Evolutionary conservation across 2,113 vertebrate genomes (phyloP).

Genomic region (Entelurus aequoreus): DNA sequence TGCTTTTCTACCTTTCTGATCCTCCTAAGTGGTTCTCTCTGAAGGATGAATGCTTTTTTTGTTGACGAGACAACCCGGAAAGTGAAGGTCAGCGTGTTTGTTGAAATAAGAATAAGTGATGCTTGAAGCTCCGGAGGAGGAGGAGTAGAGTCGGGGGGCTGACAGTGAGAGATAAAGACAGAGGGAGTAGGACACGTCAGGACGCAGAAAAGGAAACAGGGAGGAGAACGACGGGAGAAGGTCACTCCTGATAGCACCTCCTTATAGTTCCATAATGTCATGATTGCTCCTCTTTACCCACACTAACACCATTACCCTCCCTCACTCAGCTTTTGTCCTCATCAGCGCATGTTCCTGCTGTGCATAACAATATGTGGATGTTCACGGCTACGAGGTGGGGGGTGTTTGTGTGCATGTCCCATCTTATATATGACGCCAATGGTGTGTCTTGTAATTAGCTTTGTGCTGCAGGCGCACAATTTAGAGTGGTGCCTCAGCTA

Average conservation of each 20-base stretch:
- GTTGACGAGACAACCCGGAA: slow-evolving; percentile 1
- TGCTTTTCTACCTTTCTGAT: slow-evolving; percentile 34
- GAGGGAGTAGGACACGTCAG: slow-evolving; percentile 24
- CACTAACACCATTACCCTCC: slow-evolving; percentile 39
- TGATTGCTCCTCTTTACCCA: slow-evolving; percentile 56
- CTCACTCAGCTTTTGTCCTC: slow-evolving; percentile 11
- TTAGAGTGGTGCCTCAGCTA: slow-evolving; percentile 47
- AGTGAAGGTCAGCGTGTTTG: slow-evolving; percentile 48
- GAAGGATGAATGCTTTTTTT: slow-evolving; percentile 5
- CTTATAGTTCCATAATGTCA: slow-evolving; percentile 65
- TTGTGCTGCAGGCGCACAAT: slow-evolving; percentile 39
- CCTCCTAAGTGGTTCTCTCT: slow-evolving; percentile 24
- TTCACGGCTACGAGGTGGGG: not conserved
- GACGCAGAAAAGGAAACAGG: slow-evolving; percentile 21
- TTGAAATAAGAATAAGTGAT: slow-evolving; percentile 21
- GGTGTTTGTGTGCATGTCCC: slow-evolving; percentile 15
- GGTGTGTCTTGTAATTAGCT: slow-evolving; percentile 60
- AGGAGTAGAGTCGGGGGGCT: slow-evolving; percentile 40
- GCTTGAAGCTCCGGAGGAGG: slow-evolving; percentile 25
- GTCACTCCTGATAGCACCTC: slow-evolving; percentile 66
- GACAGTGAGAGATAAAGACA: slow-evolving; percentile 41
- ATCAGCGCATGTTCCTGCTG: slow-evolving; percentile 16
- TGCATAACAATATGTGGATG: slow-evolving; percentile 21
- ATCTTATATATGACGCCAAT: slow-evolving; percentile 37
- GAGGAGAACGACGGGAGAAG: slow-evolving; percentile 40